Evolutionary conservation across 2,113 vertebrate species (phyloP).

Genomic region (Mormyrus iriodes): DNA sequence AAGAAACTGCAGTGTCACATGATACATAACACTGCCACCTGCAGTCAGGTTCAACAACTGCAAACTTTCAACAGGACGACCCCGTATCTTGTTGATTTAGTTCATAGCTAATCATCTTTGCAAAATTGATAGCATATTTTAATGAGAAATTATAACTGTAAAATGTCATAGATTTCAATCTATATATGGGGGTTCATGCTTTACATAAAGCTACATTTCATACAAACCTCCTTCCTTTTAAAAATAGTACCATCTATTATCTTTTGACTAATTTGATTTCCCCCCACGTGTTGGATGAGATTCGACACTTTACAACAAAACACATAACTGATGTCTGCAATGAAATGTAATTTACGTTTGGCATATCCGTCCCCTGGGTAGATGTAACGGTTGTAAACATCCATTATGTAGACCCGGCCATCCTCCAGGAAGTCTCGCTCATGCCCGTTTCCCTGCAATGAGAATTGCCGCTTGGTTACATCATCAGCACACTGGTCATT

Average conservation of each 20-base stretch:
- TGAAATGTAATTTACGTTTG: slow-evolving; percentile 73
- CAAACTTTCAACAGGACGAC: not conserved
- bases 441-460: slow-evolving; percentile 84
- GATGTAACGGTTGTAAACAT: slow-evolving; percentile 87
- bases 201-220: not conserved
- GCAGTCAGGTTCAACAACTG: slow-evolving; percentile 23
- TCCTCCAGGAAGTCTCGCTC: slow-evolving; percentile 91
- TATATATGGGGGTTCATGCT: not conserved
- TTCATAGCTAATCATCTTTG: not conserved
- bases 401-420: slow-evolving; percentile 87
- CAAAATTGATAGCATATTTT: not conserved
- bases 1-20: slow-evolving; percentile 1
- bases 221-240: not conserved
- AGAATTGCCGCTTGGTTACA: not conserved
- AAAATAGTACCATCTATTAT: not conserved
- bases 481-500: not conserved
- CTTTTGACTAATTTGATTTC: slow-evolving; percentile 5
- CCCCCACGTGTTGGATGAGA: not conserved
- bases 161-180: not conserved
- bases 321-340: slow-evolving; percentile 22
- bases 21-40: slow-evolving; percentile 35
- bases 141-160: not conserved
- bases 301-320: not conserved
- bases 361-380: slow-evolving; percentile 84
- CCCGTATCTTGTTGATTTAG: not conserved